Evolutionary conservation across 2,797 vertebrate genomes (phyloP), one percentile per base, ranked within the genome.

Genomic region (Micrastur ruficollis): DNA sequence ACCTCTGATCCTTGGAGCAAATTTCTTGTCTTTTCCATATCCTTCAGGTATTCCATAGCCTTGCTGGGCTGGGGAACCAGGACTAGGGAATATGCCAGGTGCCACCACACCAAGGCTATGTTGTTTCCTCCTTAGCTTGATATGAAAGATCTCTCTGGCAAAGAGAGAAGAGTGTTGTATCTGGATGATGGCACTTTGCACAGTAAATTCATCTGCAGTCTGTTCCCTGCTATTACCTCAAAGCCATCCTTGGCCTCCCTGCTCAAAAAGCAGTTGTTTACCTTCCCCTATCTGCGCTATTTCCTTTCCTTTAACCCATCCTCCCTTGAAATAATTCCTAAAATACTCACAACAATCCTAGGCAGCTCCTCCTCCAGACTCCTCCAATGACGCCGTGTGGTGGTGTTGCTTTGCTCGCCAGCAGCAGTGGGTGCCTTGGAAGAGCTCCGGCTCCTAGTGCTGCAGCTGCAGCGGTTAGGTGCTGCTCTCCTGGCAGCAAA

Each of bases 361-460:
- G 15, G 42, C 31, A 86, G 32, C 44, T 83, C 29, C 74, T 82
- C 40, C 67, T 80, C 42, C 34, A 36, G 49, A 26, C 38, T 81
- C 38, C 70, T 31, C 42, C 52, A 47, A 62, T 3, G 21, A 62
- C 0, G 5, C 11, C 0, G 0, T 50, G 55, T 31, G 59, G 36
- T 18, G 40, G 49, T 40, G 76, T 7, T 58, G 38, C 46, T 87
- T 49, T 73, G 62, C 47, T 83, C 8, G 2, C 42, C 76, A 81
- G 61, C 11, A 84, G 53, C 55, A 53, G 26, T 8, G 1, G 1
- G 26, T 23, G 36, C 12, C 12, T 25, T 27, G 55, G 49, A 84
- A 62, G 66, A 86, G 50, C 19, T 84, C 65, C 11, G 5, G 34
- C 53, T 74, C 25, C 32, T n/a, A 29, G 65, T 0, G 0, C 14